phyloP scores from a whole-genome alignment of 2,888 invertebrate genomes.

The Caenorhabditis uteleia region DNA sequence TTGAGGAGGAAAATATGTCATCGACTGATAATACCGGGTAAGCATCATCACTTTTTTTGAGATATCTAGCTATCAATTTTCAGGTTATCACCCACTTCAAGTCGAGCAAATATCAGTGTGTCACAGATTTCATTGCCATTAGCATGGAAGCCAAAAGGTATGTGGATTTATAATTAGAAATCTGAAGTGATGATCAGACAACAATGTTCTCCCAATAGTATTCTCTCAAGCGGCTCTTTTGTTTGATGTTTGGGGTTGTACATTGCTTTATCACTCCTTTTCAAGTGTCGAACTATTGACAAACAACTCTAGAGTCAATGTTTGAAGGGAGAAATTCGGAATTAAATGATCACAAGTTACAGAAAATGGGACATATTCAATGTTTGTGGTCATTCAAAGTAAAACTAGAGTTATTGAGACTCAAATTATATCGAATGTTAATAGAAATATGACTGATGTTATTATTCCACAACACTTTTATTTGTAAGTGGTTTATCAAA shows the following conservation, averaged over 20 bases:
- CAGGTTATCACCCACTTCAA: constrained; percentile 37
- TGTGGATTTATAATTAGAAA: background rate
- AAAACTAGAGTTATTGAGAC: constrained; percentile 50
- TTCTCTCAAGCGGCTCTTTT: too few relatives aligned
- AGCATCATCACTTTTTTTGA: background rate
- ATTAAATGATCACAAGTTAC: too few relatives aligned
- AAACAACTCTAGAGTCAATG: too few relatives aligned
- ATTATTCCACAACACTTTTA: too few relatives aligned
- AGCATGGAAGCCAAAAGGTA: constrained; percentile 50
- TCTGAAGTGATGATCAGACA: constrained; percentile 22
- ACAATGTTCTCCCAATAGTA: too few relatives aligned
- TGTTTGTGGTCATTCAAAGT: constrained; percentile 52
- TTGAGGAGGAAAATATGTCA: constrained; percentile 32
- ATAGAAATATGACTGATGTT: constrained; percentile 53
- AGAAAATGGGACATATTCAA: constrained; percentile 53
- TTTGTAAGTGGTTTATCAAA: constrained; percentile 38
- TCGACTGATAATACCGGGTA: constrained; percentile 26
- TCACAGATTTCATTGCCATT: constrained; percentile 53
- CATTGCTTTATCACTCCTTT: too few relatives aligned
- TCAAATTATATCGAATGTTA: constrained; percentile 46
- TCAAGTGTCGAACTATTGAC: too few relatives aligned
- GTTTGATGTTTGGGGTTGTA: too few relatives aligned
- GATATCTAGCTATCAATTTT: constrained; percentile 3
- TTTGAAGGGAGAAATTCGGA: too few relatives aligned
- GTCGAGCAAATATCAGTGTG: constrained; percentile 45